Evolutionary conservation across 2,113 vertebrate genomes (phyloP), one percentile per base, ranked within the genome.

Genomic region (Otis tarda): DNA sequence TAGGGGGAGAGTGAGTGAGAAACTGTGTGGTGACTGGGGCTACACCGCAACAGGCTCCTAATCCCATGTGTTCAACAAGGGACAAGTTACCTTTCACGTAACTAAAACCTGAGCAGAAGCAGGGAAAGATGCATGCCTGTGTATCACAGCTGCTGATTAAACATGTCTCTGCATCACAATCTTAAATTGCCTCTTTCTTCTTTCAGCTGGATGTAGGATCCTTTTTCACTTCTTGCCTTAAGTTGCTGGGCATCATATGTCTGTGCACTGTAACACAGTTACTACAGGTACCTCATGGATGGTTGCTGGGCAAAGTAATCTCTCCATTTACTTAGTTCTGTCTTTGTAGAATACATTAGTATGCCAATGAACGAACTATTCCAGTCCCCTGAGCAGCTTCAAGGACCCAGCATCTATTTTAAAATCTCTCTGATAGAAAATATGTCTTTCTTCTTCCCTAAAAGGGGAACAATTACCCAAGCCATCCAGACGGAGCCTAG

Each of bases 351-450:
- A 78, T 19, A 59, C 31, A 57, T 63, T 35, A 82, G 21, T 56
- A 57, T 91, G 82, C 57, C 39, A 47, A 45, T 24, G 35, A 79
- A 69, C 25, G 35, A 87, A 56, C 15, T 70, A 56, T 79, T 87
- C 70, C 57, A 94, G 55, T 21, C 30, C 25, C 23, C 8, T n/a
- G 70, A 82, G 78, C 49, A 93, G 49, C 74, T 85, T 68, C 84
- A 89, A 85, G 88, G 70, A 87, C 39, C 37, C 18, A 60, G 16
- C 30, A 53, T 17, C 27, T 78, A 4, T 6, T 84, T 93, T 61
- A 76, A 91, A 95, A 79, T 67, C 25, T 75, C 12, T 55, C 53
- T 85, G 85, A 56, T 35, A 76, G 70, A 82, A 87, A 83, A 65
- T 23, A 53, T 4, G 7, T 79, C 21, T 76, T 79, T 79, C 1